Conservation (phyloP, 2,113 vertebrate species). For the Syngnathus scovelli region DNA sequence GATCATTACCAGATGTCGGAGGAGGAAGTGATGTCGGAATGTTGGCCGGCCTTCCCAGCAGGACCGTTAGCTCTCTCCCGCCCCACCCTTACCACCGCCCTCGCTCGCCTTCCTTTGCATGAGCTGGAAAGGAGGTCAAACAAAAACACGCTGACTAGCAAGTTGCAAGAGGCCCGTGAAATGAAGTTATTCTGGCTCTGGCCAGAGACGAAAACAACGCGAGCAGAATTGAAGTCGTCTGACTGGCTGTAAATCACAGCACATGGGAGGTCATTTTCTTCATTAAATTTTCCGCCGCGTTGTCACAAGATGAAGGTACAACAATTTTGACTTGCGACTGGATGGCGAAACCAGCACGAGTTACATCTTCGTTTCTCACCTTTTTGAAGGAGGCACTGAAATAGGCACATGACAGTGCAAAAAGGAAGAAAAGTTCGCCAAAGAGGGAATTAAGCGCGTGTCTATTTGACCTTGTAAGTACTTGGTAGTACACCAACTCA, state of each 20-base stretch:
- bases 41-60: constrained; percentile 53
- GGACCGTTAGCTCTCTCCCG: constrained; percentile 42
- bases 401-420: constrained; percentile 13
- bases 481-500: constrained; percentile 44
- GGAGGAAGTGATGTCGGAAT: constrained; percentile 70
- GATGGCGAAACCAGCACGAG: background rate
- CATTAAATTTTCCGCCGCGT: background rate
- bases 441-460: constrained; percentile 51
- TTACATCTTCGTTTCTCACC: constrained; percentile 2
- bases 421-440: constrained; percentile 50
- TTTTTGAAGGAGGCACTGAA: constrained; percentile 17
- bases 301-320: constrained; percentile 1
- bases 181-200: background rate
- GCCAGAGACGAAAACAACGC: background rate
- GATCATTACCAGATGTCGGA: constrained; percentile 71
- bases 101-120: constrained; percentile 27
- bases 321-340: background rate
- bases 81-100: constrained; percentile 20
- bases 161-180: background rate
- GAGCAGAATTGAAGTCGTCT: background rate
- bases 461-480: constrained; percentile 59
- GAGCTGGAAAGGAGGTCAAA: constrained; percentile 66
- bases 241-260: background rate
- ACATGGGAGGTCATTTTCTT: background rate
- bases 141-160: constrained; percentile 17